These are phyloP conservation scores for Asbolus verrucosus DNA, from an alignment of 1,140 invertebrate species.

Conservation along the genomic window DNA sequence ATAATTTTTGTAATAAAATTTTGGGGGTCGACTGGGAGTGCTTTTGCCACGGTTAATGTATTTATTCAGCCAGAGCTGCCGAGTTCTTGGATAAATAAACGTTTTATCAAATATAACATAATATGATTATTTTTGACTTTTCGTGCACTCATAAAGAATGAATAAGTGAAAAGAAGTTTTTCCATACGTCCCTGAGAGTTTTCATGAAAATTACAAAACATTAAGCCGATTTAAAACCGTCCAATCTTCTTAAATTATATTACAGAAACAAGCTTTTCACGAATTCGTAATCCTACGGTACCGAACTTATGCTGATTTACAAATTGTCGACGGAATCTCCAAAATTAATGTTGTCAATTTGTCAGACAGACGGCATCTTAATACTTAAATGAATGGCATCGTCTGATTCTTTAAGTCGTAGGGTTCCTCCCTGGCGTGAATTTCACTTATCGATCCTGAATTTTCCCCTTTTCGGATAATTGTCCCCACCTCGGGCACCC, in stretches of 20 bases:
- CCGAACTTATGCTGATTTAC: constrained; percentile 45
- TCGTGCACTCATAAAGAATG: background rate
- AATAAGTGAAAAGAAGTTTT: constrained; percentile 28
- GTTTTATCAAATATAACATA: constrained; percentile 28
- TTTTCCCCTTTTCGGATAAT: too few relatives aligned
- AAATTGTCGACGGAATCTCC: constrained; percentile 48
- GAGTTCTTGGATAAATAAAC: background rate
- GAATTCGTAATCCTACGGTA: constrained; percentile 43
- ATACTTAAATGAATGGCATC: constrained; percentile 44
- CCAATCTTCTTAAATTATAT: constrained; percentile 52
- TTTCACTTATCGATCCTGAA: too few relatives aligned
- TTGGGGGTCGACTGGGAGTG: too few relatives aligned
- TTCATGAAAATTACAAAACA: constrained; percentile 50
- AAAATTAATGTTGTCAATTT: constrained; percentile 53
- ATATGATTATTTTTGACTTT: constrained; percentile 30
- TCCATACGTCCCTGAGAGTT: constrained; percentile 26
- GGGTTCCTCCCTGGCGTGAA: too few relatives aligned
- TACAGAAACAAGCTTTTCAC: constrained; percentile 49
- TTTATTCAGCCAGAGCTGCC: too few relatives aligned
- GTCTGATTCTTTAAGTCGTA: constrained; percentile 8
- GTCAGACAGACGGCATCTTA: constrained; percentile 45
- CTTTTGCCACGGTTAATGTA: too few relatives aligned
- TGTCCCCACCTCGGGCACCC: too few relatives aligned
- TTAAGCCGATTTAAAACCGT: constrained; percentile 49
- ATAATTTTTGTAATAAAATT: constrained; percentile 41